Conservation (phyloP, 2,888 invertebrate species). For the Hirtodrosophila trivittata region DNA sequence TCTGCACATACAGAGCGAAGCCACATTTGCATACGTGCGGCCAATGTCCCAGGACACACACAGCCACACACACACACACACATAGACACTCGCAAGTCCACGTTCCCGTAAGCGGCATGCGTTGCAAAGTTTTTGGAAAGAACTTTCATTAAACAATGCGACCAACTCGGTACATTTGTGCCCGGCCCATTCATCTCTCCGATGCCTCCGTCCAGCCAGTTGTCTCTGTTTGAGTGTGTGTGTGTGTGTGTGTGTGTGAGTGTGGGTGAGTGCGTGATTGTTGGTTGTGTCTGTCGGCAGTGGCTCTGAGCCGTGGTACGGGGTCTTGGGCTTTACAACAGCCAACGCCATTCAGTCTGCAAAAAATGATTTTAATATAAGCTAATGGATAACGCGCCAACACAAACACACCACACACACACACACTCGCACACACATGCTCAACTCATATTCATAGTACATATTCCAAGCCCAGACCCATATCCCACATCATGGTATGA, state of each 20-base stretch:
- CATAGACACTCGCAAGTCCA: constrained; percentile 25
- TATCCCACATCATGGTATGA: constrained; percentile 76
- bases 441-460: constrained; percentile 13
- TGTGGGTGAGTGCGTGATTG: constrained; percentile 40
- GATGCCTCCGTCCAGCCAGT: constrained; percentile 47
- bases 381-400: constrained; percentile 75
- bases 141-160: constrained; percentile 79
- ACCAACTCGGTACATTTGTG: constrained; percentile 68
- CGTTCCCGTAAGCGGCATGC: constrained; percentile 39
- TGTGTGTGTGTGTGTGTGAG: constrained; percentile 8
- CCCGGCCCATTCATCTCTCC: constrained; percentile 58
- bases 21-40: constrained; percentile 64
- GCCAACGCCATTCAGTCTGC: constrained; percentile 69
- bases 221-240: constrained; percentile 10
- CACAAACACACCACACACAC: constrained; percentile 50
- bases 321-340: constrained; percentile 41
- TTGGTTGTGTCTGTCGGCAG: constrained; percentile 43
- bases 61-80: constrained; percentile 30
- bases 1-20: constrained; percentile 35
- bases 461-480: constrained; percentile 24
- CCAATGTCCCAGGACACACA: constrained; percentile 51
- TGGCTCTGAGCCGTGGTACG: constrained; percentile 40
- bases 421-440: constrained; percentile 8
- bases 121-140: constrained; percentile 74
- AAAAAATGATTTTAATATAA: constrained; percentile 78